Percentiles rank a stretch among this genome's conserved stretches.
Conservation (phyloP, 2,797 vertebrate species). For the Simalia tracyae region DNA sequence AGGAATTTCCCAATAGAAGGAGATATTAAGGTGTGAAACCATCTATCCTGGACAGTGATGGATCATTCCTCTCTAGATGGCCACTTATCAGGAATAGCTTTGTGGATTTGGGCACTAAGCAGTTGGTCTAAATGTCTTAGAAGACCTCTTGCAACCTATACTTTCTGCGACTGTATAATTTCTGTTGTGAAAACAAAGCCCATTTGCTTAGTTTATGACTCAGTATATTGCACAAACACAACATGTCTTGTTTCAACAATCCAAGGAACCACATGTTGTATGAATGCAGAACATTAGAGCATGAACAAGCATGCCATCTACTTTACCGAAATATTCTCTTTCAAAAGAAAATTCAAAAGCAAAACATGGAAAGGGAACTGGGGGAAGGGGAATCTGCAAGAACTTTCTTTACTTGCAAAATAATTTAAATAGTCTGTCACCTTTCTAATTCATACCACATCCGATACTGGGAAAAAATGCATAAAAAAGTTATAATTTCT, state of each 20-base stretch:
- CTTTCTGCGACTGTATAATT: not conserved
- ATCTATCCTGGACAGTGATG: no score
- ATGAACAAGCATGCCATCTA: not conserved
- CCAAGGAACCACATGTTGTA: not conserved
- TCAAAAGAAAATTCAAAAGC: not conserved
- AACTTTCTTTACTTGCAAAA: not conserved
- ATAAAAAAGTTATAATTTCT: constrained; percentile 52
- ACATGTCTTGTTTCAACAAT: not conserved
- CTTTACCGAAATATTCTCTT: not conserved
- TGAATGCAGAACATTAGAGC: no score
- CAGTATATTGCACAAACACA: not conserved
- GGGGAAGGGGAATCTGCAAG: not conserved
- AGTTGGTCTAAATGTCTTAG: not conserved
- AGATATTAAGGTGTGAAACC: no score
- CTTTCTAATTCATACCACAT: constrained; percentile 39
- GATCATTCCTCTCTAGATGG: no score
- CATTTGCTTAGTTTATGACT: not conserved
- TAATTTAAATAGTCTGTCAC: not conserved
- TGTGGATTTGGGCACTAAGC: not conserved
- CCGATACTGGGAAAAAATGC: constrained; percentile 32
- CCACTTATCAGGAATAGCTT: no score
- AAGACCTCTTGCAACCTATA: not conserved
- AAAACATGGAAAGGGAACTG: not conserved
- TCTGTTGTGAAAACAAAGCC: not conserved
- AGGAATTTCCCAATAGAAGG: no score